Evolutionary conservation across 2,888 invertebrate genomes (phyloP).

Genomic region (Aleiodes alternator): DNA sequence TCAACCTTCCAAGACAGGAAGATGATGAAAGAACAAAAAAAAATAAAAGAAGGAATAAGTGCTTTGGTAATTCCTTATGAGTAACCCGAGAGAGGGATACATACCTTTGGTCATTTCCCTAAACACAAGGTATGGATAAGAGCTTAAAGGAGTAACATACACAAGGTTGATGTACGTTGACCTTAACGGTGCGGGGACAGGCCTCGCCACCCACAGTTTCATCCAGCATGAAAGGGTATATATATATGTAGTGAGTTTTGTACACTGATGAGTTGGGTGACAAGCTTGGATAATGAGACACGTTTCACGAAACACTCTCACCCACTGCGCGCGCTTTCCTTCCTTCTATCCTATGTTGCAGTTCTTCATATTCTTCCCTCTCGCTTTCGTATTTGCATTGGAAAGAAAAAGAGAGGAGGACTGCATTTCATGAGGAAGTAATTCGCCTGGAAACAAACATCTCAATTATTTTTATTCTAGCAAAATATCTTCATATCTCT

Average conservation of each 20-base stretch:
- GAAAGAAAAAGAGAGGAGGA: background rate
- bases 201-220: constrained; percentile 67
- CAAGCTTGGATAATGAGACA: constrained; percentile 47
- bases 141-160: constrained; percentile 29
- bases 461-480: constrained; percentile 20
- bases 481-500: constrained; percentile 13
- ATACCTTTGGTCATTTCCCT: constrained; percentile 44
- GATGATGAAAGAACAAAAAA: too few species aligned
- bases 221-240: constrained; percentile 53
- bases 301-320: constrained; percentile 55
- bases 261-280: constrained; percentile 41
- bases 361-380: constrained; percentile 57
- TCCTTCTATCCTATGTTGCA: constrained; percentile 46
- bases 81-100: too few species aligned
- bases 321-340: constrained; percentile 44
- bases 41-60: too few species aligned
- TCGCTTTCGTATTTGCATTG: constrained; percentile 69
- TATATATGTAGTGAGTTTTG: constrained; percentile 23
- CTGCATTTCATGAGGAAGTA: too few species aligned
- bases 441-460: too few species aligned
- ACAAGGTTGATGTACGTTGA: constrained; percentile 65
- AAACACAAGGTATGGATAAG: constrained; percentile 49
- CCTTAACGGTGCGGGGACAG: constrained; percentile 69
- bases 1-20: too few species aligned
- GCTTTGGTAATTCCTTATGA: too few species aligned